Percentiles rank a stretch among this genome's conserved stretches.
Evolutionary conservation across 2,888 invertebrate genomes (phyloP).

Genomic region (Baronia brevicornis): DNA sequence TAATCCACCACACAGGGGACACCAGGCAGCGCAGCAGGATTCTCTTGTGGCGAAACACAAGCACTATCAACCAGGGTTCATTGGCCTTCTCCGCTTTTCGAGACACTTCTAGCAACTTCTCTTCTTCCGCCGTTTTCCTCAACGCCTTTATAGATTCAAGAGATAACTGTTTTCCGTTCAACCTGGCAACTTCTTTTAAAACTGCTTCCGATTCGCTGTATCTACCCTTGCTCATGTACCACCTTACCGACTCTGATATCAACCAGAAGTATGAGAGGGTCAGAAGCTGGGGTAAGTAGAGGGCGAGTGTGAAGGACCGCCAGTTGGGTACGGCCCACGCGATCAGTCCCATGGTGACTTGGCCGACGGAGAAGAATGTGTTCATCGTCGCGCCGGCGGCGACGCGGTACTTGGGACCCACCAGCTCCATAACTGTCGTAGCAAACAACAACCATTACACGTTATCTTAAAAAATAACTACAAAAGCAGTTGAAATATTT

Average conservation of each 20-base stretch:
- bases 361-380: conserved; percentile 81
- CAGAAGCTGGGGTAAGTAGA: conserved; percentile 80
- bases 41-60: conserved; percentile 52
- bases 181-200: conserved; percentile 75
- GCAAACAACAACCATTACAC: background rate
- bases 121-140: conserved; percentile 22
- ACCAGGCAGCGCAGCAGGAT: conserved; percentile 61
- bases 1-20: conserved; percentile 77
- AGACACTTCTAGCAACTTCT: conserved; percentile 15
- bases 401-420: conserved; percentile 81
- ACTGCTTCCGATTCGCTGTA: conserved; percentile 78
- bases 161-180: conserved; percentile 65
- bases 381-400: conserved; percentile 80
- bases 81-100: conserved; percentile 9
- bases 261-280: conserved; percentile 80
- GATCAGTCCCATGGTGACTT: conserved; percentile 77
- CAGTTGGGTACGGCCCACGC: conserved; percentile 82
- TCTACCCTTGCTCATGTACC: conserved; percentile 82
- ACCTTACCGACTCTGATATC: conserved; percentile 82
- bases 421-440: conserved; percentile 80
- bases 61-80: conserved; percentile 25
- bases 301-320: conserved; percentile 77
- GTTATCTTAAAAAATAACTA: background rate
- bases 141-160: conserved; percentile 39
- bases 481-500: background rate